phyloP scores from a whole-genome alignment of 2,797 vertebrate species.

The Coranthus polyacanthus region DNA sequence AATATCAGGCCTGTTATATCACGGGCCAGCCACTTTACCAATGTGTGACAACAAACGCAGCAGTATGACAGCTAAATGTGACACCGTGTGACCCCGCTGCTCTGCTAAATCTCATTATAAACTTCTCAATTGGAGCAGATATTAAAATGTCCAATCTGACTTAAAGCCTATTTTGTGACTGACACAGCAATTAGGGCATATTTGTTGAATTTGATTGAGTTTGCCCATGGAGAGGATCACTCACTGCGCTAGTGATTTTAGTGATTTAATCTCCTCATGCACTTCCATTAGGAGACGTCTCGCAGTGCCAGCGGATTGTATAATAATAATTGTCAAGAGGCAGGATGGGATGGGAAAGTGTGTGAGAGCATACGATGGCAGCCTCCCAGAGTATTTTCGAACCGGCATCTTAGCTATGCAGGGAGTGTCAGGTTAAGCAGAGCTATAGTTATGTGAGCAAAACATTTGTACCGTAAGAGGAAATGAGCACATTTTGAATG shows the following conservation, averaged over 20 bases:
- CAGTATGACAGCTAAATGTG: conserved; percentile 25
- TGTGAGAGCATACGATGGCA: conserved; percentile 43
- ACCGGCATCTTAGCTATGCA: conserved; percentile 42
- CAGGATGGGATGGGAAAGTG: conserved; percentile 43
- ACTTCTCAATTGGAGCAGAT: conserved; percentile 52
- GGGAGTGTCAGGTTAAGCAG: conserved; percentile 46
- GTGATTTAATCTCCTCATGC: conserved; percentile 54
- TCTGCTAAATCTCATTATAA: conserved; percentile 54
- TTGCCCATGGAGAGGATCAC: conserved; percentile 54
- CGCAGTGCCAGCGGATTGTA: conserved; percentile 41
- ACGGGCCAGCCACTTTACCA: conserved; percentile 20
- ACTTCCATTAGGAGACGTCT: conserved; percentile 53
- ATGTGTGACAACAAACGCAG: conserved; percentile 19
- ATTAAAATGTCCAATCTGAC: conserved; percentile 67
- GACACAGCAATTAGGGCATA: conserved; percentile 69
- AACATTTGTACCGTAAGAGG: conserved; percentile 29
- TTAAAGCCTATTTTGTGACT: conserved; percentile 58
- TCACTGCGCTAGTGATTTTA: conserved; percentile 39
- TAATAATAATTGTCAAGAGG: conserved; percentile 49
- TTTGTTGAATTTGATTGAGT: conserved; percentile 71
- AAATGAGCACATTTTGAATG: conserved; percentile 2
- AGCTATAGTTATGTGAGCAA: conserved; percentile 19
- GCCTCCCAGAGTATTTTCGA: conserved; percentile 56
- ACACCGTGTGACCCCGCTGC: conserved; percentile 15
- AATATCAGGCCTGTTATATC: conserved; percentile 13